phyloP scores from a whole-genome alignment of 2,797 vertebrate genomes.

The Vespertilio murinus region DNA sequence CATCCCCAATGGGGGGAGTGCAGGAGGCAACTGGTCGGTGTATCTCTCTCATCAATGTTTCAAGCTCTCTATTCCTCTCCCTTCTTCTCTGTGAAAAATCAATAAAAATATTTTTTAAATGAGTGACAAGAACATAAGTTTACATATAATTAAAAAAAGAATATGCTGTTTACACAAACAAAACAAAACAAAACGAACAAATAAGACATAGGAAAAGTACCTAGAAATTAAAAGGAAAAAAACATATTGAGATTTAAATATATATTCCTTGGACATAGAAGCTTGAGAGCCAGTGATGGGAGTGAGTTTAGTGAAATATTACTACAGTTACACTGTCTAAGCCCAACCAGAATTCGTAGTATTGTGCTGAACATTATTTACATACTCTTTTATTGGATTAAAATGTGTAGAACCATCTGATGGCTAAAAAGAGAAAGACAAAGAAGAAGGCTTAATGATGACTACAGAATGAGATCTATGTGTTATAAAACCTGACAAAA shows the following conservation, averaged over 20 bases:
- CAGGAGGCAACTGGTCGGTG: too few relatives aligned
- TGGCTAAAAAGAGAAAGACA: background rate
- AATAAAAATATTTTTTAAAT: too few relatives aligned
- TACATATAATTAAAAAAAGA: too few relatives aligned
- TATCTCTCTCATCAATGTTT: too few relatives aligned
- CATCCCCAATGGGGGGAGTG: too few relatives aligned
- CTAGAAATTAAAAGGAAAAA: background rate
- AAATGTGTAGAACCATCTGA: background rate
- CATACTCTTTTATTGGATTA: background rate
- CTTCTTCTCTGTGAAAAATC: too few relatives aligned
- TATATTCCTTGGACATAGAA: background rate
- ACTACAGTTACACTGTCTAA: background rate
- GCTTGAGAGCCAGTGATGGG: background rate
- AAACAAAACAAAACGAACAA: background rate
- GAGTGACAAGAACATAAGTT: too few relatives aligned
- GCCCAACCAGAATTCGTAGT: background rate
- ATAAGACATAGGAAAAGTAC: background rate
- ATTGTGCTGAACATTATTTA: background rate
- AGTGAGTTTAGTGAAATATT: background rate
- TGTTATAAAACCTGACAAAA: background rate
- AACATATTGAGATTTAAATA: background rate
- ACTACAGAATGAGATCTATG: background rate
- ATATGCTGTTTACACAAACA: background rate
- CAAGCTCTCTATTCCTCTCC: too few relatives aligned
- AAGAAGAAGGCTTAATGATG: background rate